Evolutionary conservation across 2,113 vertebrate species (phyloP).

Genomic region (Sapajus apella): DNA sequence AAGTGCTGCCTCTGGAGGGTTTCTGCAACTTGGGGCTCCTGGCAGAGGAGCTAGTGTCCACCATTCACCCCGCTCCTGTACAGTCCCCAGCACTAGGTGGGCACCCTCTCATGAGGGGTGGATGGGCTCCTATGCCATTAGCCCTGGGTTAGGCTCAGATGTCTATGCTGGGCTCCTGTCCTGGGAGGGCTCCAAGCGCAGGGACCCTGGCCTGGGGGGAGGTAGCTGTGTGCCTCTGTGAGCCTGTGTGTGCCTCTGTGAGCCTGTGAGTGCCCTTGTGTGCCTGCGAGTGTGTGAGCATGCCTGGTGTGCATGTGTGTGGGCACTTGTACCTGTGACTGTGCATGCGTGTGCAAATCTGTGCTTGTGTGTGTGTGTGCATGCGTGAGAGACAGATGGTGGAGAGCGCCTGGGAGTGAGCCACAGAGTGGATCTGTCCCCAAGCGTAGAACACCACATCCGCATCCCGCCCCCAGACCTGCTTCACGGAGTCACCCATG

Average conservation of each 20-base stretch:
- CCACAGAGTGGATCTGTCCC: not conserved
- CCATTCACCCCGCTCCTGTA: not conserved
- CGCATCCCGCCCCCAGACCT: no score
- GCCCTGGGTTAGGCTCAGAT: not conserved
- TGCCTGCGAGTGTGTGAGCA: not conserved
- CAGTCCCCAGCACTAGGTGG: accelerated
- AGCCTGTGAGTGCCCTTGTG: not conserved
- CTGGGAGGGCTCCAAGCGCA: not conserved
- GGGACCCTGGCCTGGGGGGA: not conserved
- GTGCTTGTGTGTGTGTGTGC: accelerated
- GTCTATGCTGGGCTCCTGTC: no score
- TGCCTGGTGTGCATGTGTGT: not conserved
- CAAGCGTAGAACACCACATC: not conserved
- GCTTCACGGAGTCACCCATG: no score
- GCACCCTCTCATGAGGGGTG: accelerated
- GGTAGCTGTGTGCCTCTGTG: not conserved
- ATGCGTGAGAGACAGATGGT: not conserved
- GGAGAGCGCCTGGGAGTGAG: not conserved
- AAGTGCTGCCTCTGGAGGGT: not conserved
- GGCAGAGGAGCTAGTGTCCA: accelerated
- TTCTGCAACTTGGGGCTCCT: not conserved
- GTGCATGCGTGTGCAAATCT: no score
- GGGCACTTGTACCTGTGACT: accelerated
- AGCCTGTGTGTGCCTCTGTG: not conserved
- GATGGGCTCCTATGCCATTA: not conserved